These are phyloP conservation scores for Cydia strobilella DNA, from an alignment of 1,140 invertebrate species.

Conservation along the genomic window DNA sequence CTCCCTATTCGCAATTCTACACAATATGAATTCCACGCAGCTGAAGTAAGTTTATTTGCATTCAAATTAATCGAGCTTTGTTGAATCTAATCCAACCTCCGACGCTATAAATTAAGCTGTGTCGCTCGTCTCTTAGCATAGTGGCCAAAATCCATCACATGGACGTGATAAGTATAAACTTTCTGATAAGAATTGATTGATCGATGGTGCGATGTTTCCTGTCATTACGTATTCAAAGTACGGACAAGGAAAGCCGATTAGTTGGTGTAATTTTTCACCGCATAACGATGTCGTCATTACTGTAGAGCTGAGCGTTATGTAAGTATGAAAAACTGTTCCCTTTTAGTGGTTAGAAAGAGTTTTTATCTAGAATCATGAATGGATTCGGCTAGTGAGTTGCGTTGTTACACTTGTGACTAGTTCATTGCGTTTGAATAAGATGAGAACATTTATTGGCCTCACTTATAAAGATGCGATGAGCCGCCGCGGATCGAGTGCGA, in stretches of 20 bases:
- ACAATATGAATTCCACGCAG: too few species aligned
- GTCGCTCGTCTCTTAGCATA: neutral
- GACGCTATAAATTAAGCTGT: neutral
- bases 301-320: neutral
- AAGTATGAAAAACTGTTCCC: neutral
- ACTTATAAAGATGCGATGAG: too few species aligned
- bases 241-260: slow-evolving; percentile 41
- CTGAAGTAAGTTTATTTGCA: too few species aligned
- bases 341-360: too few species aligned
- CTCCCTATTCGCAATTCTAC: too few species aligned
- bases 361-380: too few species aligned
- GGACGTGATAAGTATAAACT: slow-evolving; percentile 30
- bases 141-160: slow-evolving; percentile 17
- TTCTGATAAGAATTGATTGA: slow-evolving; percentile 32
- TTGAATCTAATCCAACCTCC: neutral
- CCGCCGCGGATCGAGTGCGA: too few species aligned
- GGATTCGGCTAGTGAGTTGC: too few species aligned
- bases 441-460: too few species aligned
- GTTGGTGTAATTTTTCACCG: slow-evolving; percentile 47
- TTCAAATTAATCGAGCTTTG: neutral
- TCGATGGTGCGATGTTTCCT: slow-evolving; percentile 31
- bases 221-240: slow-evolving; percentile 47
- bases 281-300: slow-evolving; percentile 41
- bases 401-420: too few species aligned
- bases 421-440: too few species aligned